Evolutionary conservation across 2,113 vertebrate genomes (phyloP), one percentile per base, ranked within the genome.

Genomic region (Coryphaenoides rupestris): DNA sequence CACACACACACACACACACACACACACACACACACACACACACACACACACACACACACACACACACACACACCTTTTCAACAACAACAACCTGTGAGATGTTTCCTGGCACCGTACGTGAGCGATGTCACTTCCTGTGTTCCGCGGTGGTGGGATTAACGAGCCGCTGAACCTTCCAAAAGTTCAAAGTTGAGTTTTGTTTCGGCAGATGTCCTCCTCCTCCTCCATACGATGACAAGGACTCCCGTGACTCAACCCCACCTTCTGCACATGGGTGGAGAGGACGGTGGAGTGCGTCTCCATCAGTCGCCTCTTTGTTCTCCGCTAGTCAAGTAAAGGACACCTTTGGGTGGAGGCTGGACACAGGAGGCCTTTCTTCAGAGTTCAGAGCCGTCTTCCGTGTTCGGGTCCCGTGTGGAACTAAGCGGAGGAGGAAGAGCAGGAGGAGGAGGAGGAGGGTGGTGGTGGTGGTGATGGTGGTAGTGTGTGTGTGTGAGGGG

Each of bases 361-460:
- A 84, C 79, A 78, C 81, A 79, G 81, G 76, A 74, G 66, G 82
- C 72, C 77, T 85, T 88, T 83, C 78, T 84, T 77, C 21, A 62
- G 57, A 75, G 60, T 45, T 72, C 55, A 56, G 68, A 33, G 28
- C 28, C 28, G 61, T 33, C 67, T 77, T 79, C 66, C 55, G 55
- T 60, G 67, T 59, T 66, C 65, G 62, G 72, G 79, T 86, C 66
- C 62, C 70, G 47, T 65, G 69, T 77, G 72, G 67, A 79, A 76
- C 66, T 17, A 33, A 33, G 10, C 1, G 28, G 28, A 33, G 28
- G 28, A 33, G 4, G 28, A 4, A 10, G 28, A 33, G 28, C 5
- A 9, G 28, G 28, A 33, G 28, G 28, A 33, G 28, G 28, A 26
- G 6, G 24, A 26, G 6, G 24, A 26, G 24, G 3, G 6, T 3